Base-by-base conservation (phyloP, 2,888 invertebrate genomes). In the Ichneumoninae sp. region DNA sequence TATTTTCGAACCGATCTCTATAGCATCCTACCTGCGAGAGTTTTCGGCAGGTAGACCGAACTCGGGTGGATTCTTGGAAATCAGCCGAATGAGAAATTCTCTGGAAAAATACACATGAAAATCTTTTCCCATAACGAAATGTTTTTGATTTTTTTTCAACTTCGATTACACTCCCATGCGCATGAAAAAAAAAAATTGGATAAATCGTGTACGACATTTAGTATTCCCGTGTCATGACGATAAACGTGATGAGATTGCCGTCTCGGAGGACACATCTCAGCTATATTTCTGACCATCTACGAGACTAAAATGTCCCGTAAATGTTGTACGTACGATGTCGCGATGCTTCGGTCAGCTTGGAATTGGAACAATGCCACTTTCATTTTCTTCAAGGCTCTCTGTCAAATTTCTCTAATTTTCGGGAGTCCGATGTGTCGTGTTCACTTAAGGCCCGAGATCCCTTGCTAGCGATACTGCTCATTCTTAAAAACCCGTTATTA, bases 281-380 rank as follows among this genome's bases (percentile, higher is more conserved):
- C 16, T 26, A 65, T 33, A 63, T 74, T 73, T 40, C 57, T 57
- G 26, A 33, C 22, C 22, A 65, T 75, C 13, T 33, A 50, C 74
- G 66, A 74, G 57, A 74, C 60, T 54, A 50, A 16, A 57, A 80
- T 57, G 44, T 22, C 54, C 7, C 7, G 33, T 66, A 73, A 52
- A 57, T 65, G 40, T 57, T 47, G 40, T 74, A 44, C 19, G 33
- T 22, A 40, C 26, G 19, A 30, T 5, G 44, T 30, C 50, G 16
- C 47, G 50, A 10, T 50, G 19, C n/a, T 70, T 52, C 22, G 30
- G n/a, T 60, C 16, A 19, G 16, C 40, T 16, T 13, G 30, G 57
- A 80, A 80, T 57, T 80, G 73, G 79, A 66, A 30, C 79, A 80
- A 80, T 80, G 71, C 54, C 79, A 73, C 79, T 80, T 80, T 80